A percentile compares a stretch with the other conserved stretches of the same genome.
phyloP scores from a whole-genome alignment of 2,888 invertebrate genomes.

The Trissolcus brochymenae region DNA sequence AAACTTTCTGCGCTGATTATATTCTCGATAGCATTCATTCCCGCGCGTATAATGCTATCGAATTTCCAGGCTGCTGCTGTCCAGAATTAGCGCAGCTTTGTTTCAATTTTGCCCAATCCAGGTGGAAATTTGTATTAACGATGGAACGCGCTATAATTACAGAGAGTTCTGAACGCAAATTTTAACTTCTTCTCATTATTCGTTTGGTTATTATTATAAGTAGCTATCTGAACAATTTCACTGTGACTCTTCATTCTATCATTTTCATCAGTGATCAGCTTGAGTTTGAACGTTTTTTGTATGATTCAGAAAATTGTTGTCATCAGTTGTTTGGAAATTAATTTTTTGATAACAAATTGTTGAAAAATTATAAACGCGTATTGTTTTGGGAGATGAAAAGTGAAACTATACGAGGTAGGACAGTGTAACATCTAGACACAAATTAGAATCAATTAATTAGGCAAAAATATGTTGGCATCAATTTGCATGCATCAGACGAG shows the following conservation, averaged over 20 bases:
- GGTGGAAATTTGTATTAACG: conserved; percentile 23
- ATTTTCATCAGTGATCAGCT: too few relatives aligned
- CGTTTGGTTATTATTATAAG: not conserved
- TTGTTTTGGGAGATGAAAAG: too few relatives aligned
- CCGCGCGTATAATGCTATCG: conserved; percentile 34
- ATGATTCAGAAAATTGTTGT: too few relatives aligned
- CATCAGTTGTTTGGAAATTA: too few relatives aligned
- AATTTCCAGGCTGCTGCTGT: conserved; percentile 33
- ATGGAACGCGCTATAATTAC: conserved; percentile 26
- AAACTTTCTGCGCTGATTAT: conserved; percentile 51
- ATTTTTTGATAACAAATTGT: too few relatives aligned
- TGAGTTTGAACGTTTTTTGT: too few relatives aligned
- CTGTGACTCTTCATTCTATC: not conserved
- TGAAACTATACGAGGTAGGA: too few relatives aligned
- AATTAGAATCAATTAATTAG: too few relatives aligned
- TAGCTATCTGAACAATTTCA: not conserved
- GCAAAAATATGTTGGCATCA: too few relatives aligned
- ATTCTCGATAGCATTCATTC: conserved; percentile 41
- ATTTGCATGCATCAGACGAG: too few relatives aligned
- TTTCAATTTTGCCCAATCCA: conserved; percentile 37
- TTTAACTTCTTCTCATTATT: not conserved
- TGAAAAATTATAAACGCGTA: too few relatives aligned
- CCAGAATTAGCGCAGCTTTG: conserved; percentile 33
- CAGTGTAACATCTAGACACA: too few relatives aligned
- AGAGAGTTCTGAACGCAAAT: not conserved